These are phyloP conservation scores for Stegostoma tigrinum DNA, from an alignment of 2,113 vertebrate genomes.

Conservation along the genomic window DNA sequence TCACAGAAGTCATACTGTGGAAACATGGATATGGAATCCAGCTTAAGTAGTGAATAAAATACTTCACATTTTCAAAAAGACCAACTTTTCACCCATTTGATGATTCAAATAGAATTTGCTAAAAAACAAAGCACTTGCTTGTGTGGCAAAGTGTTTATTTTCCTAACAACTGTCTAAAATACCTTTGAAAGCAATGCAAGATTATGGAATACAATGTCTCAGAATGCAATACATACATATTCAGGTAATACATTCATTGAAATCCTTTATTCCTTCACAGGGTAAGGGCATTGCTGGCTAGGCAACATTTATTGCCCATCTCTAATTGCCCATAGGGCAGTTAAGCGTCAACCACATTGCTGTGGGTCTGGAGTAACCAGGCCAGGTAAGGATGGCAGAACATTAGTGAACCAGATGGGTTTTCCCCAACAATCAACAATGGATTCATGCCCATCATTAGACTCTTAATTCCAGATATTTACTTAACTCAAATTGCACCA, in stretches of 20 bases:
- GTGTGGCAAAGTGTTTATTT: neutral
- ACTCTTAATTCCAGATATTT: too few species aligned
- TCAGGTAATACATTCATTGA: constrained; percentile 58
- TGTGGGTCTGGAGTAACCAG: too few species aligned
- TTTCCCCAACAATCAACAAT: too few species aligned
- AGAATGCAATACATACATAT: constrained; percentile 57
- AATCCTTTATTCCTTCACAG: constrained; percentile 42
- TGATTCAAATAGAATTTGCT: neutral
- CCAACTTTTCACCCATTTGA: neutral
- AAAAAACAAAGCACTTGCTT: neutral
- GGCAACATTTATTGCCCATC: too few species aligned
- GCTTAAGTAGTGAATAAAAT: neutral
- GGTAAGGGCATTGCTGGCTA: too few species aligned
- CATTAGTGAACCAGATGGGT: too few species aligned
- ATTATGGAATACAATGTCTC: constrained; percentile 68
- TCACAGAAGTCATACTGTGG: neutral
- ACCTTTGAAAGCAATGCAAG: constrained; percentile 61
- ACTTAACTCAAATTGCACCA: too few species aligned
- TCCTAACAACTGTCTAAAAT: neutral
- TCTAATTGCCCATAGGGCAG: too few species aligned
- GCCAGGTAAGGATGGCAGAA: too few species aligned
- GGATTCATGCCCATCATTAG: too few species aligned
- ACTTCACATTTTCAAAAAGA: neutral
- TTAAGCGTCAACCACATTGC: too few species aligned
- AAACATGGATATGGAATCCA: neutral